These are phyloP conservation scores for Dufourea novaeangliae DNA, from an alignment of 1,140 invertebrate genomes.

Conservation along the genomic window DNA sequence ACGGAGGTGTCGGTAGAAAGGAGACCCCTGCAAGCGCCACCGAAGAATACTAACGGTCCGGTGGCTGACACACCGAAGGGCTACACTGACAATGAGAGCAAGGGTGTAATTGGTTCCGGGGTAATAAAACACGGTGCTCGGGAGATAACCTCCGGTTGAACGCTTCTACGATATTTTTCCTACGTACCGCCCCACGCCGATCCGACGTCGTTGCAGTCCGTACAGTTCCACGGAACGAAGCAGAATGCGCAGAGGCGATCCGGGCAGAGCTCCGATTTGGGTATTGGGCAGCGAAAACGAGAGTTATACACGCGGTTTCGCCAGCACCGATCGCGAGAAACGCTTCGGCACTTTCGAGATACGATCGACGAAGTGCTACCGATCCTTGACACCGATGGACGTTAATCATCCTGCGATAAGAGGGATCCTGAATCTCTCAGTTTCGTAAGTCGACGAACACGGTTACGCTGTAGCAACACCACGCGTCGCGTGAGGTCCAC, in stretches of 20 bases:
- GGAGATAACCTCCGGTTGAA: conserved; percentile 10
- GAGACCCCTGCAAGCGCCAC: conserved; percentile 44
- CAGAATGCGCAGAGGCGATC: too few species aligned
- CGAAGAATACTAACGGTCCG: conserved; percentile 58
- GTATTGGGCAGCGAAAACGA: too few species aligned
- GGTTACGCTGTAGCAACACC: conserved; percentile 29
- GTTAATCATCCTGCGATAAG: conserved; percentile 31
- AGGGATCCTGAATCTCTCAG: conserved; percentile 45
- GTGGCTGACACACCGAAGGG: conserved; percentile 27
- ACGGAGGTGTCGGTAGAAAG: conserved; percentile 58
- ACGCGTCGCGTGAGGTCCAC: conserved; percentile 64
- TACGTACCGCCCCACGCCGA: neutral
- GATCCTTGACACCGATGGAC: conserved; percentile 35
- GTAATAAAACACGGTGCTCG: conserved; percentile 37
- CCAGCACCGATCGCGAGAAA: too few species aligned
- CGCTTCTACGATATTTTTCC: conserved; percentile 24
- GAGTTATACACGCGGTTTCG: conserved; percentile 13
- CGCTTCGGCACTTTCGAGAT: too few species aligned
- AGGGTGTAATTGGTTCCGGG: conserved; percentile 51
- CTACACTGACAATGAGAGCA: conserved; percentile 45
- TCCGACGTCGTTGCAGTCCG: too few species aligned
- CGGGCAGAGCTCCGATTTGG: too few species aligned
- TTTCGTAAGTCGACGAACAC: conserved; percentile 37
- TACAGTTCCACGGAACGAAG: too few species aligned
- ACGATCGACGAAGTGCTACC: conserved; percentile 22